These are phyloP conservation scores for Hyppa rectilinea DNA, from an alignment of 2,888 invertebrate species.

Conservation along the genomic window DNA sequence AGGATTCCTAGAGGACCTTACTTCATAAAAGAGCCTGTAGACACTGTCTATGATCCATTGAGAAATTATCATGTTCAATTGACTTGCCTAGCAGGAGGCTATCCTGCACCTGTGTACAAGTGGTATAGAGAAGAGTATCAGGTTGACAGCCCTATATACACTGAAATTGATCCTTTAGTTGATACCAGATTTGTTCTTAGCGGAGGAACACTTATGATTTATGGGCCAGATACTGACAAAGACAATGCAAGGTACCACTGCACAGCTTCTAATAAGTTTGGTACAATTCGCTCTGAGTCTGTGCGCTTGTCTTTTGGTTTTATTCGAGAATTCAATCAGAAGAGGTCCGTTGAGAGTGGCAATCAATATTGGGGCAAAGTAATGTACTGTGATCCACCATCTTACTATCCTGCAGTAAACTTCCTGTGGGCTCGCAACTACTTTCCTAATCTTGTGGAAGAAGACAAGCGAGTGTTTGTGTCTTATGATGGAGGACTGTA, in stretches of 20 bases:
- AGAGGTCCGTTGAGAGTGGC: slow-evolving; percentile 95
- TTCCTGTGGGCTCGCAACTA: slow-evolving; percentile 98
- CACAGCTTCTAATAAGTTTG: slow-evolving; percentile 96
- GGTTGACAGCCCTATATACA: slow-evolving; percentile 93
- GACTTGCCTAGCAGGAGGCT: slow-evolving; percentile 96
- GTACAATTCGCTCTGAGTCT: slow-evolving; percentile 96
- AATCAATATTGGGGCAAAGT: slow-evolving; percentile 98
- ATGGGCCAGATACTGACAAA: slow-evolving; percentile 94
- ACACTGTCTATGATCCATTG: slow-evolving; percentile 95
- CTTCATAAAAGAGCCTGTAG: slow-evolving; percentile 96
- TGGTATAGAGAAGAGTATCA: slow-evolving; percentile 97
- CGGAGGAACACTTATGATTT: slow-evolving; percentile 97
- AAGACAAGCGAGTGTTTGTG: slow-evolving; percentile 97
- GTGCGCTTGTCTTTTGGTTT: slow-evolving; percentile 97
- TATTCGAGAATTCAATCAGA: slow-evolving; percentile 97
- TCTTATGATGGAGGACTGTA: slow-evolving; percentile 98
- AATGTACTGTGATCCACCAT: slow-evolving; percentile 97
- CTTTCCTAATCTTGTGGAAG: slow-evolving; percentile 98
- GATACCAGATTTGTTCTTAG: slow-evolving; percentile 95
- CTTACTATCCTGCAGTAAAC: slow-evolving; percentile 96
- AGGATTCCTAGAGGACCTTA: slow-evolving; percentile 96
- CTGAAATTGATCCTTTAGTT: slow-evolving; percentile 94
- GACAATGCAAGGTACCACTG: slow-evolving; percentile 98
- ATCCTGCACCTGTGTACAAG: slow-evolving; percentile 96
- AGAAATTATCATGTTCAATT: slow-evolving; percentile 94